phyloP scores from a whole-genome alignment of 2,888 invertebrate genomes.

The Agrochola lychnidis region DNA sequence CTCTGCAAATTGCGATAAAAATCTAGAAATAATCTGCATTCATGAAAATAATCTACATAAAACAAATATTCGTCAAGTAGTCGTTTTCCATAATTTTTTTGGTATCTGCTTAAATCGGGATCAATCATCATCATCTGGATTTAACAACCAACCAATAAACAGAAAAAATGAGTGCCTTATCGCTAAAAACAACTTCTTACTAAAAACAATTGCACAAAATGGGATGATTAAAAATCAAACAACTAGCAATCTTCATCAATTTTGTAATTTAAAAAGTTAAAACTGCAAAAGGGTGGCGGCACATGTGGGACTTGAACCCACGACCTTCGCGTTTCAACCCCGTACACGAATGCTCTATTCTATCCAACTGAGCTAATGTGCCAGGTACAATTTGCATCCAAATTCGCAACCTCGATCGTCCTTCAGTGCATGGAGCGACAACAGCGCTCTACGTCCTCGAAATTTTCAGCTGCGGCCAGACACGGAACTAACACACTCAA shows the following conservation, averaged over 20 bases:
- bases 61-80: background rate
- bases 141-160: background rate
- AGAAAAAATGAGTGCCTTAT: background rate
- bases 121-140: no score
- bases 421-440: conserved; percentile 14
- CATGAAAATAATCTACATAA: no score
- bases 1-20: background rate
- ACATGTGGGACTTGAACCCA: conserved; percentile 35
- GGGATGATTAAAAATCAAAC: no score
- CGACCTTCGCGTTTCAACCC: conserved; percentile 47
- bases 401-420: conserved; percentile 15
- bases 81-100: background rate
- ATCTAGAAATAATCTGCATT: background rate
- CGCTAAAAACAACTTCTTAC: background rate
- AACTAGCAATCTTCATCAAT: no score
- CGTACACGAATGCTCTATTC: conserved; percentile 43
- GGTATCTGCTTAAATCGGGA: background rate
- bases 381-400: conserved; percentile 15
- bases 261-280: no score
- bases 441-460: conserved; percentile 14
- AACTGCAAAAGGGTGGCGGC: no score
- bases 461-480: conserved; percentile 2
- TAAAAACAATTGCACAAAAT: no score
- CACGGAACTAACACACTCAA: conserved; percentile 13
- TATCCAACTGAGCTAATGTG: conserved; percentile 51